Evolutionary conservation across 2,113 vertebrate genomes (phyloP).

Genomic region (Orientallactaga bullata): DNA sequence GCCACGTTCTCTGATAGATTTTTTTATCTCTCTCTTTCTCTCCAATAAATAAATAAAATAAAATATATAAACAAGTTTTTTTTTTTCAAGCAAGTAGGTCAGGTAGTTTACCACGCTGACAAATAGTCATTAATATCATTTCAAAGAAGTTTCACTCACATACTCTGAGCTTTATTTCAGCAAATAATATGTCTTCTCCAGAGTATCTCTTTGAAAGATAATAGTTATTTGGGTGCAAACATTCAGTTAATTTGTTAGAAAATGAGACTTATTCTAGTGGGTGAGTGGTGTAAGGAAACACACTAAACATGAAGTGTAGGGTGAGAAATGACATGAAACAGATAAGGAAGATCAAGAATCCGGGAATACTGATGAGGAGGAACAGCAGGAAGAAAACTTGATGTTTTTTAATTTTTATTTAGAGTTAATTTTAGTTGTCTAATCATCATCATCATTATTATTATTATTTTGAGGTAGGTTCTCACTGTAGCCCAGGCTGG

Average conservation of each 20-base stretch:
- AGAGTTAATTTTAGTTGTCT: slow-evolving; percentile 17
- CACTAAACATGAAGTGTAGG: neutral
- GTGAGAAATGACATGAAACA: slow-evolving; percentile 13
- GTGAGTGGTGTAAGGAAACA: neutral
- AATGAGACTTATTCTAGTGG: neutral
- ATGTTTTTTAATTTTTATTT: neutral
- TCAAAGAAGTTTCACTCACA: slow-evolving; percentile 18
- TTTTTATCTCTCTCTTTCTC: neutral
- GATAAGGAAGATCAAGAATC: neutral
- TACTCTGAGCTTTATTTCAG: slow-evolving; percentile 50
- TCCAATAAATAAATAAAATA: too few relatives aligned
- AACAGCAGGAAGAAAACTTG: neutral
- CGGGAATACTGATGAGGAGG: neutral
- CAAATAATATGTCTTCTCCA: neutral
- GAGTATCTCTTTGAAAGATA: neutral
- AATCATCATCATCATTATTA: neutral
- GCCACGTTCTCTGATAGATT: neutral
- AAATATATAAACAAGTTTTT: too few relatives aligned
- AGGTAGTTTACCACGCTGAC: neutral
- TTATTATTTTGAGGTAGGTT: too few relatives aligned
- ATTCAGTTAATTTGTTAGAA: slow-evolving; percentile 14
- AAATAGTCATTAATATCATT: neutral
- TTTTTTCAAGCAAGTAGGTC: neutral
- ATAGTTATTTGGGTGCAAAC: neutral
- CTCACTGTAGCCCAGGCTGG: too few relatives aligned